A percentile compares a stretch with the other conserved stretches of the same genome.
Evolutionary conservation across 2,888 invertebrate species (phyloP).

Genomic region (Linyphia triangularis): DNA sequence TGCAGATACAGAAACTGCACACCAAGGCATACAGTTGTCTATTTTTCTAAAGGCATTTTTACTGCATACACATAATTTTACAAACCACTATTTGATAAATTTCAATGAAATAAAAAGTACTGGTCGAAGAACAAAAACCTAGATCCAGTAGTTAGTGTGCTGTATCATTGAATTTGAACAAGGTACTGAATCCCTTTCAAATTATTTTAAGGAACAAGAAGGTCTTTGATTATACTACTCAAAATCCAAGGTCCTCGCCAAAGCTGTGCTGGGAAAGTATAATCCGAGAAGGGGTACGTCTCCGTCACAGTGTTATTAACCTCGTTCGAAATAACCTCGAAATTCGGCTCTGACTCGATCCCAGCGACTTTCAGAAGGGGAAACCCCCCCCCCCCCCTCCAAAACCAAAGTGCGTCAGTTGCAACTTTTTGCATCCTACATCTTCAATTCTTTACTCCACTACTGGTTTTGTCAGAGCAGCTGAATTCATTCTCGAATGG

Average conservation of each 20-base stretch:
- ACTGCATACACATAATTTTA: too few relatives aligned
- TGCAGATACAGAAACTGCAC: too few relatives aligned
- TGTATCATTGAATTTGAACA: too few relatives aligned
- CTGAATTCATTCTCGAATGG: not conserved
- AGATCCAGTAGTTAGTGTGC: too few relatives aligned
- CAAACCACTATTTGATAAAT: too few relatives aligned
- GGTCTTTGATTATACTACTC: not conserved
- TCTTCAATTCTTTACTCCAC: not conserved
- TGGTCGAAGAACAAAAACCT: too few relatives aligned
- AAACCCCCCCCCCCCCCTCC: not conserved
- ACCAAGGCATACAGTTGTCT: too few relatives aligned
- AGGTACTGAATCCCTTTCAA: too few relatives aligned
- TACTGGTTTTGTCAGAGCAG: not conserved
- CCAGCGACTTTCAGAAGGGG: not conserved
- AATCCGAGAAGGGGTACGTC: not conserved
- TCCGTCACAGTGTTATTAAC: slow-evolving; percentile 44
- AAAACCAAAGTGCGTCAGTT: not conserved
- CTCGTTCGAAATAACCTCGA: slow-evolving; percentile 58
- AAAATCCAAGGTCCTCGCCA: not conserved
- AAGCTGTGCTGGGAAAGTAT: not conserved
- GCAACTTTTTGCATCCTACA: not conserved
- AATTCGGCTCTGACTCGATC: slow-evolving; percentile 14
- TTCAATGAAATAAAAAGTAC: too few relatives aligned
- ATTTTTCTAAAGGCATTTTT: too few relatives aligned
- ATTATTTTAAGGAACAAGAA: not conserved